Evolutionary conservation across 2,797 vertebrate species (phyloP), one percentile per base, ranked within the genome.

Genomic region (Acipenser transmontanus): DNA sequence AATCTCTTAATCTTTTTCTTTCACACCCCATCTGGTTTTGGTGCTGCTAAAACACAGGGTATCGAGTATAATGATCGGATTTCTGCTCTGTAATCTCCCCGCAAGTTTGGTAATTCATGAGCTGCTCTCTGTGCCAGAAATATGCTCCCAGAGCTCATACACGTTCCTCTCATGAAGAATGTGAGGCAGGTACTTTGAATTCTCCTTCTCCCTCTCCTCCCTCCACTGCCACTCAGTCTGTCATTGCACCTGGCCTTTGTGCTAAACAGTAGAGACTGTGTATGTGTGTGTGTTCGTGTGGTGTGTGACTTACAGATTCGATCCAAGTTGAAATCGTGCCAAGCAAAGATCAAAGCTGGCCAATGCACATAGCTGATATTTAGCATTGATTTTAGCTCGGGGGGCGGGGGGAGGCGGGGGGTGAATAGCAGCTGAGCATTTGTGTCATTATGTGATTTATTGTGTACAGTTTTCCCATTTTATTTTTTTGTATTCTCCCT

Each of bases 1-100:
- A 75, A 76, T 70, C 82, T 34, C 34, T 84, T 83, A 77, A 82
- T 86, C 80, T 78, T 81, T 80, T 83, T 4, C 75, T 79, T 71
- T 71, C 72, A 79, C 65, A 74, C 79, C 17, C 82, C 86, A 87
- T 83, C 87, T 91, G 87, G 84, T 89, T 87, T 72, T 6, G 75
- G 69, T 64, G 14, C 47, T 66, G 76, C 80, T 82, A 82, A 87
- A 89, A 83, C 83, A 87, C 84, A 83, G 82, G 83, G 80, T 90
- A 77, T 77, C 80, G 73, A 75, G 74, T 60, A 76, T 88, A 88
- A 87, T 89, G 85, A 89, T 85, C 14, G 77, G 68, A 82, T 85
- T 79, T 84, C 81, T 88, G 69, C 87, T 88, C 86, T 89, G 84
- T 89, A 89, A 90, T 91, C 88, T 88, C 73, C 80, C 74, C 73